phyloP scores from a whole-genome alignment of 2,888 invertebrate genomes.

The Chymomyza amoena region DNA sequence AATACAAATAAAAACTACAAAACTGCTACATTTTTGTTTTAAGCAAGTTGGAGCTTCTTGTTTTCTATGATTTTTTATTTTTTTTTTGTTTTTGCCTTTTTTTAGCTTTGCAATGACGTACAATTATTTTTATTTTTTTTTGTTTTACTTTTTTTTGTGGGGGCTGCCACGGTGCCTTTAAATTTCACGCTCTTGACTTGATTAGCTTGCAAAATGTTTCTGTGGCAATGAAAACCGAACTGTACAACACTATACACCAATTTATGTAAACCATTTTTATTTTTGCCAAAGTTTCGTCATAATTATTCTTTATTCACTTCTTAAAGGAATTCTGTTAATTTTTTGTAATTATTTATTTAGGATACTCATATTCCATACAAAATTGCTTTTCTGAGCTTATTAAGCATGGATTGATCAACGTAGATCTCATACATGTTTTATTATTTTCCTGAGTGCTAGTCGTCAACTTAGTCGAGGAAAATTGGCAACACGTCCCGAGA shows the following conservation, averaged over 20 bases:
- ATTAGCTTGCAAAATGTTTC: conserved; percentile 62
- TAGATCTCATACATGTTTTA: no score
- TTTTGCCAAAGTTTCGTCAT: no score
- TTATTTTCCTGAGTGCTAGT: no score
- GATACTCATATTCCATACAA: no score
- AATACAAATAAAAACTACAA: conserved; percentile 28
- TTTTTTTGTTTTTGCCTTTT: conserved; percentile 31
- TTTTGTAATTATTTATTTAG: no score
- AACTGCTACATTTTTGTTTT: conserved; percentile 68
- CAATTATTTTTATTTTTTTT: conserved; percentile 35
- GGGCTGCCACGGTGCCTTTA: conserved; percentile 37
- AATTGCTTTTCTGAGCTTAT: no score
- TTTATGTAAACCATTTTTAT: no score
- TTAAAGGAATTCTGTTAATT: no score
- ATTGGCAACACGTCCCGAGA: no score
- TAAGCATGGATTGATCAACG: no score
- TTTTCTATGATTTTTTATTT: conserved; percentile 38
- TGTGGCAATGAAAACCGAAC: conserved; percentile 61
- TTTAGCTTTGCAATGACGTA: conserved; percentile 32
- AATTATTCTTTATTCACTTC: no score
- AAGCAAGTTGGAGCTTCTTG: conserved; percentile 38
- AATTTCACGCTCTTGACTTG: conserved; percentile 69
- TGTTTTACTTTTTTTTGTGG: conserved; percentile 12
- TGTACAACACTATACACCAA: not conserved
- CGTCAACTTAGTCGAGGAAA: no score